Percentiles rank a stretch among this genome's conserved stretches.
Evolutionary conservation across 2,113 vertebrate genomes (phyloP).

Genomic region (Psophia crepitans): DNA sequence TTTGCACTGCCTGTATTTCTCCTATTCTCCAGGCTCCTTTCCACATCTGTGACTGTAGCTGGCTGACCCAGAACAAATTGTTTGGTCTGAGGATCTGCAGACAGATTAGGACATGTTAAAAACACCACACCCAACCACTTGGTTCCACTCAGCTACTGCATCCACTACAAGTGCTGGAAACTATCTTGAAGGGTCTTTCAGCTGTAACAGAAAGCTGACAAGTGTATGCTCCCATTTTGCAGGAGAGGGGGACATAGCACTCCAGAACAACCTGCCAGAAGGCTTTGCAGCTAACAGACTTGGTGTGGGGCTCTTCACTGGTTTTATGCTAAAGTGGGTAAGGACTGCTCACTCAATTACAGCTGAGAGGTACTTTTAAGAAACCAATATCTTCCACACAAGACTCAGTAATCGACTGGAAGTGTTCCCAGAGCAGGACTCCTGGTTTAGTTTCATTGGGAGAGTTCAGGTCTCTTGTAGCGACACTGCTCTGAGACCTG

Average conservation of each 20-base stretch:
- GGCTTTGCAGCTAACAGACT: background rate
- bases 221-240: background rate
- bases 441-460: background rate
- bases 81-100: background rate
- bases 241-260: background rate
- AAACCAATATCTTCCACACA: background rate
- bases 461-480: background rate
- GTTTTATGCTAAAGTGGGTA: background rate
- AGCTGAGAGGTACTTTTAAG: background rate
- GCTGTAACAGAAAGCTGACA: background rate
- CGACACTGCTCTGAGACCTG: background rate
- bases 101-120: background rate
- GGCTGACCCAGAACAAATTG: background rate
- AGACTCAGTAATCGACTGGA: background rate
- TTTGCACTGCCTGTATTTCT: background rate
- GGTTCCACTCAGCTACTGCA: background rate
- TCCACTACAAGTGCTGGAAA: background rate
- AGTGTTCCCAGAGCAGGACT: background rate
- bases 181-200: background rate
- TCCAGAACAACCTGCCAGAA: background rate
- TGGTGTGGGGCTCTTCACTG: background rate
- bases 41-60: background rate
- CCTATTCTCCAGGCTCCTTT: background rate
- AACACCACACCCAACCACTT: background rate
- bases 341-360: background rate